Evolutionary conservation across 2,888 invertebrate species (phyloP).

Genomic region (Monoplex corrugatus): DNA sequence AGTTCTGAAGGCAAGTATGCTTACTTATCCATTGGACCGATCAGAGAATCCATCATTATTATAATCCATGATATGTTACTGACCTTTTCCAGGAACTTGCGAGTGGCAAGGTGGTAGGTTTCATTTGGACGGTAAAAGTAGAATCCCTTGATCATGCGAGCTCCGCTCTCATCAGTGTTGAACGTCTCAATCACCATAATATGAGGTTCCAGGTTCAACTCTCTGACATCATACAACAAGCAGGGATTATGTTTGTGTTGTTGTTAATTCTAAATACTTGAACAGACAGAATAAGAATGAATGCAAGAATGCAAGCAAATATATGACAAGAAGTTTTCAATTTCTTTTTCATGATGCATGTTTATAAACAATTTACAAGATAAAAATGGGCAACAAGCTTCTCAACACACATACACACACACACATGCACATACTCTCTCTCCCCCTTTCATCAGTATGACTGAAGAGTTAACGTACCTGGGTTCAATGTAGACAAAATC

Average conservation of each 20-base stretch:
- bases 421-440: not conserved
- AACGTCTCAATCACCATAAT: constrained; percentile 94
- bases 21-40: not conserved
- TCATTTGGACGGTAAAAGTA: constrained; percentile 96
- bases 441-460: not conserved
- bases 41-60: too few relatives aligned
- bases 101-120: constrained; percentile 96
- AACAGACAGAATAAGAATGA: not conserved
- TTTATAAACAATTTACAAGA: constrained; percentile 15
- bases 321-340: constrained; percentile 16
- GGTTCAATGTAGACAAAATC: constrained; percentile 93
- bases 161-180: constrained; percentile 90
- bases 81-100: constrained; percentile 95
- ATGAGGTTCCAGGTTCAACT: constrained; percentile 81
- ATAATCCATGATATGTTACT: too few relatives aligned
- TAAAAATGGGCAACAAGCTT: not conserved
- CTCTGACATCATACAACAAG: constrained; percentile 63
- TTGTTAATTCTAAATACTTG: too few relatives aligned
- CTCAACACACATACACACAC: not conserved
- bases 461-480: constrained; percentile 68
- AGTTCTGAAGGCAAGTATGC: not conserved
- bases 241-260: too few relatives aligned
- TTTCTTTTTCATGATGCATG: not conserved
- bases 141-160: constrained; percentile 92
- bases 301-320: not conserved